phyloP scores from a whole-genome alignment of 2,113 vertebrate genomes.

The Barbus barbus region DNA sequence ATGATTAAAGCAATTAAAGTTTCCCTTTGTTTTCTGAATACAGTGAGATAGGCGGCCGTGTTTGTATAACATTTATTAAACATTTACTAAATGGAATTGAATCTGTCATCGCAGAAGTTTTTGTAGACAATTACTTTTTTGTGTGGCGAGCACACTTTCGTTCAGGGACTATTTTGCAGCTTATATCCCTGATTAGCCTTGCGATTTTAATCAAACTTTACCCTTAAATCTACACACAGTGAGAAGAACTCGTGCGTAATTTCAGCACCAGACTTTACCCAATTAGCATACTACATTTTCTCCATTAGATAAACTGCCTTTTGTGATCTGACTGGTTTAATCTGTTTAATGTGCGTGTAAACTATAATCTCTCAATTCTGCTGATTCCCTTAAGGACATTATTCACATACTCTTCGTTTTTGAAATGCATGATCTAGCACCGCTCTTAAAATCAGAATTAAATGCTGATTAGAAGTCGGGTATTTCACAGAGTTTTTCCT shows the following conservation, averaged over 20 bases:
- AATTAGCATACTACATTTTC: conserved; percentile 78
- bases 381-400: conserved; percentile 77
- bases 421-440: conserved; percentile 70
- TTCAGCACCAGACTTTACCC: conserved; percentile 74
- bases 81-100: conserved; percentile 92
- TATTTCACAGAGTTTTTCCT: conserved; percentile 56
- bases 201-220: conserved; percentile 72
- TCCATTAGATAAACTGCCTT: conserved; percentile 80
- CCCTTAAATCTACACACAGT: conserved; percentile 64
- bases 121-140: conserved; percentile 89
- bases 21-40: conserved; percentile 92
- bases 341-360: conserved; percentile 79
- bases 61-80: conserved; percentile 96
- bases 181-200: conserved; percentile 72
- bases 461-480: conserved; percentile 59
- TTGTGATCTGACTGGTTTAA: conserved; percentile 74
- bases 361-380: conserved; percentile 77
- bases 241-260: conserved; percentile 67
- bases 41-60: conserved; percentile 81
- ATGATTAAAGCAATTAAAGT: conserved; percentile 99
- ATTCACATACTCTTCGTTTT: conserved; percentile 71
- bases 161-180: conserved; percentile 69
- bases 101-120: conserved; percentile 93
- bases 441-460: conserved; percentile 64
- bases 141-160: conserved; percentile 81